phyloP scores from a whole-genome alignment of 2,113 vertebrate genomes.

The Microcebus griseorufus region DNA sequence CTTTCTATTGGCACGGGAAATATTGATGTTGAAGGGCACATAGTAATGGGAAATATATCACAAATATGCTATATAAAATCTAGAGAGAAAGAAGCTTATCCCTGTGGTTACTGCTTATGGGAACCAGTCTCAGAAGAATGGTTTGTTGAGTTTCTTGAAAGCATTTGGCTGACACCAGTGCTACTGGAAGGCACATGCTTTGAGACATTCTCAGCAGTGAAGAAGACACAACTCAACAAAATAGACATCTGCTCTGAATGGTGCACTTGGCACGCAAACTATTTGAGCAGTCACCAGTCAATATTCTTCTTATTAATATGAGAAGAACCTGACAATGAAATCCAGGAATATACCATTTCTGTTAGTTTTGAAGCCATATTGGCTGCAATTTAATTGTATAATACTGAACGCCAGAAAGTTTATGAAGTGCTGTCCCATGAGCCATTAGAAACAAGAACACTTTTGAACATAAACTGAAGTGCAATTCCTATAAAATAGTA shows the following conservation, averaged over 20 bases:
- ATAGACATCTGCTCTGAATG: not conserved
- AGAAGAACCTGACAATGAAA: not conserved
- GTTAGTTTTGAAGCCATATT: not conserved
- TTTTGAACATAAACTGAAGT: not conserved
- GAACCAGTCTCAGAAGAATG: not conserved
- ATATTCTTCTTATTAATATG: not conserved
- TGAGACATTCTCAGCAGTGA: not conserved
- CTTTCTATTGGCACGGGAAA: not conserved
- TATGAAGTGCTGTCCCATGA: not conserved
- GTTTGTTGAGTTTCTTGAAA: not conserved
- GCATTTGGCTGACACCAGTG: not conserved
- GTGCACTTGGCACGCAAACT: not conserved
- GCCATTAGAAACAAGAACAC: not conserved
- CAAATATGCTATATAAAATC: not conserved
- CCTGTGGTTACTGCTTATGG: not conserved
- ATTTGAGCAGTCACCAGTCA: not conserved
- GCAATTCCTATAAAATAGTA: not conserved
- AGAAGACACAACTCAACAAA: not conserved
- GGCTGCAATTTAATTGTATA: not conserved
- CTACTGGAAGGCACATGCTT: not conserved
- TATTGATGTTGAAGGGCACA: not conserved
- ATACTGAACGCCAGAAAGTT: not conserved
- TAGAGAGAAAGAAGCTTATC: not conserved
- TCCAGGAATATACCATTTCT: not conserved
- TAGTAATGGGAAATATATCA: not conserved